Evolutionary conservation across 1,140 invertebrate species (phyloP).

Genomic region (Aphelenchoides besseyi): DNA sequence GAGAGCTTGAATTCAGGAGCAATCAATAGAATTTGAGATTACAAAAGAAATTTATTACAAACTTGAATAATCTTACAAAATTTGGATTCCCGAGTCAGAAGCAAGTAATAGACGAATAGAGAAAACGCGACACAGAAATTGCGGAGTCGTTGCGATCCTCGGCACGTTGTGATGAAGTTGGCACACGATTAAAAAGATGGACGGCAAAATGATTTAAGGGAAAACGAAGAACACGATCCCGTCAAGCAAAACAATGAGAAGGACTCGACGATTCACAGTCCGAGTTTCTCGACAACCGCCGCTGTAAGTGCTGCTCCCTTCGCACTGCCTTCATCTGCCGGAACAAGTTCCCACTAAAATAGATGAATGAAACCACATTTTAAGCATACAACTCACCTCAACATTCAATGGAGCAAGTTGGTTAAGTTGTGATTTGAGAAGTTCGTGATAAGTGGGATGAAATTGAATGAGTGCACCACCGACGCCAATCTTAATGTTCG

Average conservation of each 20-base stretch:
- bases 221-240: neutral
- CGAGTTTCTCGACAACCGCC: conserved; percentile 57
- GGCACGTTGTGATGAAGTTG: neutral
- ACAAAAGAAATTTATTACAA: conserved; percentile 1
- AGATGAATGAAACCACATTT: conserved; percentile 14
- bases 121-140: neutral
- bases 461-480: conserved; percentile 62
- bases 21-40: neutral
- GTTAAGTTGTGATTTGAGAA: conserved; percentile 54
- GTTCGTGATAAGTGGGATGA: conserved; percentile 59
- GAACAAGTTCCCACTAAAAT: conserved; percentile 61
- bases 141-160: neutral
- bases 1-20: neutral
- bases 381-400: conserved; percentile 31
- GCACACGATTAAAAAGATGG: neutral
- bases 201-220: neutral
- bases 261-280: conserved; percentile 37
- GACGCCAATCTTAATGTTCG: conserved; percentile 57
- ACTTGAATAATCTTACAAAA: neutral
- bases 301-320: conserved; percentile 58
- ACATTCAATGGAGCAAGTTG: conserved; percentile 52
- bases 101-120: neutral
- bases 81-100: neutral
- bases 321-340: conserved; percentile 60
- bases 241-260: neutral